Conservation (phyloP, 2,113 vertebrate species). For the Rousettus leschenaultii region DNA sequence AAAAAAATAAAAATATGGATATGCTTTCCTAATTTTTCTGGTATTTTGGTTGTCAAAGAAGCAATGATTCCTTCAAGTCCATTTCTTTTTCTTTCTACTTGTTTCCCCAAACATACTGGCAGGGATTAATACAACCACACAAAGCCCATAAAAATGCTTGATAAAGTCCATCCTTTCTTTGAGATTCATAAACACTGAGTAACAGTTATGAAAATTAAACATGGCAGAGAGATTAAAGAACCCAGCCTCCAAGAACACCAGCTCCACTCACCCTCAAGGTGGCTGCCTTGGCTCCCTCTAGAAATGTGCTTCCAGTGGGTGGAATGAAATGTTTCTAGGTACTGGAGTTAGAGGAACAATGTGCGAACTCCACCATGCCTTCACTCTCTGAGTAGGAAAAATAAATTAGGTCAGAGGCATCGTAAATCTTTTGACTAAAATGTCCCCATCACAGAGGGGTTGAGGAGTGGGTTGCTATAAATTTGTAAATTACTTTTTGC, state of each 20-base stretch:
- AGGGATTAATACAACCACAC: not conserved
- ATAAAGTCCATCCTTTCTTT: not conserved
- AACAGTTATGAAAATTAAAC: not conserved
- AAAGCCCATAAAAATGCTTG: not conserved
- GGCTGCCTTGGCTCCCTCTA: too few species aligned
- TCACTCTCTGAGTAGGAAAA: not conserved
- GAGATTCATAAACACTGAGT: not conserved
- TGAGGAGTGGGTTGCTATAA: not conserved
- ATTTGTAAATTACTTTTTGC: not conserved
- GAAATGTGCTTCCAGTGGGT: not conserved
- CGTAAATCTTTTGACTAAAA: not conserved
- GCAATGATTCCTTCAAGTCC: not conserved
- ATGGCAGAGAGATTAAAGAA: not conserved
- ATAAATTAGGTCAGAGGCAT: not conserved
- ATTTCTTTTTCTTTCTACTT: not conserved
- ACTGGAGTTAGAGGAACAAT: not conserved
- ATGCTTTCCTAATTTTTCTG: constrained; percentile 16
- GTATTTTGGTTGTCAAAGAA: not conserved
- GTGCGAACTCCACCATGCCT: not conserved
- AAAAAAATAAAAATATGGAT: not conserved
- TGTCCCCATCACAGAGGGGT: not conserved
- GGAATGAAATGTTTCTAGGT: not conserved
- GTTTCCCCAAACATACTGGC: not conserved
- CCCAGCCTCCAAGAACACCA: accelerated
- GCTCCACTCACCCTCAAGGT: accelerated